Percentiles rank a stretch among this genome's conserved stretches.
phyloP scores from a whole-genome alignment of 1,140 invertebrate genomes.

The Sminthurinus signatus region DNA sequence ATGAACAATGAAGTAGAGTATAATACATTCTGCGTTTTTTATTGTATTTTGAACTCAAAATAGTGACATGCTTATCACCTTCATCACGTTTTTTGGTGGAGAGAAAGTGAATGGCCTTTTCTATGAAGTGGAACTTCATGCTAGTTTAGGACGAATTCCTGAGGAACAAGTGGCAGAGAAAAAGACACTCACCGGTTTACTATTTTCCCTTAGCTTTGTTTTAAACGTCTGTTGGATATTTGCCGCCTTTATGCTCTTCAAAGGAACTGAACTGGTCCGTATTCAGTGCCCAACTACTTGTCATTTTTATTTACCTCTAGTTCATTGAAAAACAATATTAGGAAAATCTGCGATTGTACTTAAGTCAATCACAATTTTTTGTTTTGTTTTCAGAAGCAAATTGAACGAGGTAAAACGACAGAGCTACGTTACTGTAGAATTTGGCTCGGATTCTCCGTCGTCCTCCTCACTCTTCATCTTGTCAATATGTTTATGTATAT shows the following conservation, averaged over 20 bases:
- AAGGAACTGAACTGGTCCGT: background rate
- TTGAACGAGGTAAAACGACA: no score
- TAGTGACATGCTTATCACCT: background rate
- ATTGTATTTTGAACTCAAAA: no score
- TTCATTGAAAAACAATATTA: no score
- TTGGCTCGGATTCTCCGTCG: no score
- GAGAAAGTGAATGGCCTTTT: background rate
- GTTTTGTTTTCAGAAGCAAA: no score
- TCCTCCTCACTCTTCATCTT: background rate
- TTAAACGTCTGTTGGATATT: slow-evolving; percentile 1
- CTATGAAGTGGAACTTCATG: background rate
- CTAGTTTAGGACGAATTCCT: background rate
- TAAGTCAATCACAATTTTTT: no score
- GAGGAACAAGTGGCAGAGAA: background rate
- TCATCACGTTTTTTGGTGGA: background rate
- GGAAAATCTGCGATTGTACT: no score
- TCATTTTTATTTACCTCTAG: no score
- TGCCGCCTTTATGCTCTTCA: slow-evolving; percentile 5
- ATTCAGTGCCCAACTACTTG: background rate
- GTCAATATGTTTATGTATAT: background rate
- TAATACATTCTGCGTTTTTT: no score
- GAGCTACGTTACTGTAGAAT: no score
- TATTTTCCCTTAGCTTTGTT: background rate
- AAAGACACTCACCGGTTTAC: no score
- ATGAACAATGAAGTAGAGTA: no score